Percentiles rank a stretch among this genome's conserved stretches.
phyloP scores from a whole-genome alignment of 2,113 vertebrate species.

The Vidua chalybeata region DNA sequence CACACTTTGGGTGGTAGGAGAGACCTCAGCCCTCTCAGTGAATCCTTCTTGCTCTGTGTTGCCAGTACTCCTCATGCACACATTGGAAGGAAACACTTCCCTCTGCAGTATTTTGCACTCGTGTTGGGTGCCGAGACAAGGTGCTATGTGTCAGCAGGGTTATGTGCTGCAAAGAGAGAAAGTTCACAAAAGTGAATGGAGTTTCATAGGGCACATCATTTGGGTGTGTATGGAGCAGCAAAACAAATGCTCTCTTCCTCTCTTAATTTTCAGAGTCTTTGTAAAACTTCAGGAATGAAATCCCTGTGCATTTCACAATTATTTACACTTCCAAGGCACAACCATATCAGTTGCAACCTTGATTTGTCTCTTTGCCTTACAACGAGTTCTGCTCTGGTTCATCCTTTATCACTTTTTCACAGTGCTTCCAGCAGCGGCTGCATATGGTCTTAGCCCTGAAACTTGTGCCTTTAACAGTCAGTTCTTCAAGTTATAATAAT shows the following conservation, averaged over 20 bases:
- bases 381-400: constrained; percentile 31
- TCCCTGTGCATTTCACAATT: not conserved
- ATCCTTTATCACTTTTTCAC: constrained; percentile 23
- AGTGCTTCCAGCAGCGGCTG: constrained; percentile 22
- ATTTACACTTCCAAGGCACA: constrained; percentile 18
- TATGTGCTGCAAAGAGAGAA: not conserved
- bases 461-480: not conserved
- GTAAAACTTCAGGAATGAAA: not conserved
- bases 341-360: not conserved
- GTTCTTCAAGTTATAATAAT: constrained; percentile 7
- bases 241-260: not conserved
- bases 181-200: not conserved
- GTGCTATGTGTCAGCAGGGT: not conserved
- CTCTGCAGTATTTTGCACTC: not conserved
- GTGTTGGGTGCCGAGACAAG: not conserved
- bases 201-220: not conserved
- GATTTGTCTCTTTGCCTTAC: constrained; percentile 21
- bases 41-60: not conserved
- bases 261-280: not conserved
- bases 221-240: not conserved
- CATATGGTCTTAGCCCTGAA: constrained; percentile 7
- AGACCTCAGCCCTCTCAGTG: not conserved
- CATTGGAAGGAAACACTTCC: not conserved
- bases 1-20: not conserved
- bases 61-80: not conserved